These are phyloP conservation scores for Caenorhabditis wallacei DNA, from an alignment of 2,888 invertebrate species.

Conservation along the genomic window DNA sequence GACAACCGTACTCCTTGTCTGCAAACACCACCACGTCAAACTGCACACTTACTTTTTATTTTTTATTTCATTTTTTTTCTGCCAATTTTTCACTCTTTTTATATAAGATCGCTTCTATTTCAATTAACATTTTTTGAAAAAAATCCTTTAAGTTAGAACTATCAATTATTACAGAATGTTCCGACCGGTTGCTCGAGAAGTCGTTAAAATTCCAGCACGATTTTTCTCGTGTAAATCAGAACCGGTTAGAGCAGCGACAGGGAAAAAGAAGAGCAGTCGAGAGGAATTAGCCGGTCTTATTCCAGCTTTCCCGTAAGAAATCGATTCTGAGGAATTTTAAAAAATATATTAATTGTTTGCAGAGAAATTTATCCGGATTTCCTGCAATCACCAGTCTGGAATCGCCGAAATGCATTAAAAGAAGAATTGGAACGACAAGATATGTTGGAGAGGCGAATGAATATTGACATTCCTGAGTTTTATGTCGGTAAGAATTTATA, in stretches of 20 bases:
- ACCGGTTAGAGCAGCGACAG: constrained; percentile 20
- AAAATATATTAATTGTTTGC: constrained; percentile 15
- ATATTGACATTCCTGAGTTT: constrained; percentile 96
- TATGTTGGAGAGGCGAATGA: constrained; percentile 91
- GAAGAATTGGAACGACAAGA: constrained; percentile 94
- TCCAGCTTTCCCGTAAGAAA: constrained; percentile 53
- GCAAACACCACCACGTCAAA: background rate
- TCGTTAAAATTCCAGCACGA: constrained; percentile 19
- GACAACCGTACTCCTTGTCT: background rate
- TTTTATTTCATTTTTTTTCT: too few relatives aligned
- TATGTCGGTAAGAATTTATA: constrained; percentile 94
- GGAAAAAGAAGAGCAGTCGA: background rate
- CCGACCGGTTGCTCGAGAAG: constrained; percentile 23
- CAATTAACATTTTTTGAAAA: background rate
- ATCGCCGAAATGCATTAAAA: constrained; percentile 77
- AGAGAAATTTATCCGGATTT: constrained; percentile 82
- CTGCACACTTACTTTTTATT: too few relatives aligned
- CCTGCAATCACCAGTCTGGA: constrained; percentile 79
- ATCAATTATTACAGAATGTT: too few relatives aligned
- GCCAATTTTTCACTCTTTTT: background rate
- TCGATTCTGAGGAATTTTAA: background rate
- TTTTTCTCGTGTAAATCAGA: constrained; percentile 57
- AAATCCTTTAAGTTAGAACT: too few relatives aligned
- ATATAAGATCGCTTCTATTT: background rate
- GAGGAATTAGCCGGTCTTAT: constrained; percentile 34